These are phyloP conservation scores for Pteromalus puparum DNA, from an alignment of 1,140 invertebrate species.

Conservation along the genomic window DNA sequence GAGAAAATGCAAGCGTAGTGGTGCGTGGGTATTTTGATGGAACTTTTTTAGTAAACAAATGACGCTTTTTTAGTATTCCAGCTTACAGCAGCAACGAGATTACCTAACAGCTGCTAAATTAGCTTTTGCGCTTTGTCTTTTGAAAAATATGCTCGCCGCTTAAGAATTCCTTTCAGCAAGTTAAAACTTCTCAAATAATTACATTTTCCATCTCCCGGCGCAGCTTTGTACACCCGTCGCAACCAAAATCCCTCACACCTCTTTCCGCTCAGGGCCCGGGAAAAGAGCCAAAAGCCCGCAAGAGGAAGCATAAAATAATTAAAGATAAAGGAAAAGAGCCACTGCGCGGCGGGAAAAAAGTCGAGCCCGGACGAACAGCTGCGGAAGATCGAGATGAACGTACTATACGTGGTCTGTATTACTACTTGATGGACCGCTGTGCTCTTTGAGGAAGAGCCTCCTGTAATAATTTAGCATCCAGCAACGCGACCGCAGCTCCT, in stretches of 20 bases:
- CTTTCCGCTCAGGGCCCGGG: too few relatives aligned
- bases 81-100: too few relatives aligned
- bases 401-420: background rate
- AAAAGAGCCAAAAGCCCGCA: background rate
- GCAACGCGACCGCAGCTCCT: background rate
- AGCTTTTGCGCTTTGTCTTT: too few relatives aligned
- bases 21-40: too few relatives aligned
- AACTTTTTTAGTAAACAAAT: too few relatives aligned
- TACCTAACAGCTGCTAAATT: too few relatives aligned
- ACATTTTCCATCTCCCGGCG: background rate
- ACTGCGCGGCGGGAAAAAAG: background rate
- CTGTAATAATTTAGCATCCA: conserved; percentile 1
- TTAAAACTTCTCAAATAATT: background rate
- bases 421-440: conserved; percentile 2
- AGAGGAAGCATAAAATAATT: background rate
- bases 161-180: background rate
- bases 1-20: too few relatives aligned
- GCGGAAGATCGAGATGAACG: background rate
- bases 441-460: background rate
- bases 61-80: too few relatives aligned
- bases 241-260: too few relatives aligned
- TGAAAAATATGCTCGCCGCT: background rate
- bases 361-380: background rate
- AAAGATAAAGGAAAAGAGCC: background rate
- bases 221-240: too few relatives aligned